A percentile compares a stretch with the other conserved stretches of the same genome.
Evolutionary conservation across 2,888 invertebrate species (phyloP).

Genomic region (Cephonodes hylas): DNA sequence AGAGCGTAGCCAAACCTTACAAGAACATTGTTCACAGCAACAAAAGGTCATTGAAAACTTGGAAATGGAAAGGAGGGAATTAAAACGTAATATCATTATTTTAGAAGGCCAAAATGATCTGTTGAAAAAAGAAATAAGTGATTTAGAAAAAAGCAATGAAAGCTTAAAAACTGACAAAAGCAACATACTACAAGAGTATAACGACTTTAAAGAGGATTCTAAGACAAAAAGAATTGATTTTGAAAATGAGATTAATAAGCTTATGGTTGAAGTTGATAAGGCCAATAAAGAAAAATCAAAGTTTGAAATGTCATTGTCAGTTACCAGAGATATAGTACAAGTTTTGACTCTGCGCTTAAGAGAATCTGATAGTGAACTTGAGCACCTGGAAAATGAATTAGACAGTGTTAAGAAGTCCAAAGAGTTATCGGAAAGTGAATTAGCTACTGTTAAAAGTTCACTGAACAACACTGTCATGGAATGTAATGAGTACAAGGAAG

Average conservation of each 20-base stretch:
- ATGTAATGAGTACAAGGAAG: conserved; percentile 74
- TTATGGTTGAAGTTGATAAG: conserved; percentile 68
- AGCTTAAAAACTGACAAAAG: conserved; percentile 47
- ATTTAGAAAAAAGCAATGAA: conserved; percentile 55
- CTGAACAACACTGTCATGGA: conserved; percentile 61
- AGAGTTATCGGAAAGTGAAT: conserved; percentile 60
- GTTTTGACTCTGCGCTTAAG: conserved; percentile 80
- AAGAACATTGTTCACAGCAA: conserved; percentile 62
- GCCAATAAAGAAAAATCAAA: conserved; percentile 75
- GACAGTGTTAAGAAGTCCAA: conserved; percentile 54
- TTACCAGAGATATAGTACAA: conserved; percentile 81
- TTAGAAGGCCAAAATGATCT: conserved; percentile 54
- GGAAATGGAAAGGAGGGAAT: conserved; percentile 59
- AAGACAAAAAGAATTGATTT: conserved; percentile 62
- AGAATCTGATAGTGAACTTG: conserved; percentile 82
- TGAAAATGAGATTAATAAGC: conserved; percentile 68
- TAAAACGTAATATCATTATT: conserved; percentile 51
- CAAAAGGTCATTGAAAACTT: conserved; percentile 54
- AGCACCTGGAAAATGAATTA: conserved; percentile 73
- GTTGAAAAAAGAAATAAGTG: conserved; percentile 54
- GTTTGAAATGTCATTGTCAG: conserved; percentile 81
- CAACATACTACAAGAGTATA: conserved; percentile 46
- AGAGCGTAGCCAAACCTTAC: conserved; percentile 60
- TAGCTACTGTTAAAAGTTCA: conserved; percentile 55
- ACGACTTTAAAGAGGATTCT: conserved; percentile 58